These are phyloP conservation scores for Saturnia pavonia DNA, from an alignment of 2,888 invertebrate genomes.

Conservation along the genomic window DNA sequence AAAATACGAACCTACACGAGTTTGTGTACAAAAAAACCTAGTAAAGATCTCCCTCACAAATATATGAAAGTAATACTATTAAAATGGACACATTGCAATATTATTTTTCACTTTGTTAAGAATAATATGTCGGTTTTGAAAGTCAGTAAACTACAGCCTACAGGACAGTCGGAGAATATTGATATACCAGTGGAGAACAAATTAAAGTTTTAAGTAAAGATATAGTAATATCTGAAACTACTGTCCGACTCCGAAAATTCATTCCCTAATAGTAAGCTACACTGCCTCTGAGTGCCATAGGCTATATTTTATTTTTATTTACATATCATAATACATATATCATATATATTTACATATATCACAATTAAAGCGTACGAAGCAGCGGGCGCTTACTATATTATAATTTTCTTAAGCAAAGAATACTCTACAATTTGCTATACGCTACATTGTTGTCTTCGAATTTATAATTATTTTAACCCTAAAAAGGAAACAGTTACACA, in stretches of 20 bases:
- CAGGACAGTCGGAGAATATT: background rate
- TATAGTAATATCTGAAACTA: no score
- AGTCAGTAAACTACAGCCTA: no score
- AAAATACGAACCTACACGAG: slow-evolving; percentile 19
- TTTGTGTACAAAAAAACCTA: background rate
- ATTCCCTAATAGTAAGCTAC: no score
- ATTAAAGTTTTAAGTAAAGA: no score
- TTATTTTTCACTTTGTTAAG: background rate
- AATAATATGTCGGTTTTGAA: background rate
- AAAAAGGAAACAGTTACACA: background rate
- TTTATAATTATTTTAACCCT: background rate
- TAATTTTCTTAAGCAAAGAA: background rate
- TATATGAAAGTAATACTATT: background rate
- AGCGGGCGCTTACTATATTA: background rate
- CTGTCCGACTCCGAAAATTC: no score
- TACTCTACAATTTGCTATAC: background rate
- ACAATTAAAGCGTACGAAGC: background rate
- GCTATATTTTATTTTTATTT: background rate
- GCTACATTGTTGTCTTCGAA: background rate
- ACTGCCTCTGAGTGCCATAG: background rate
- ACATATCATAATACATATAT: no score
- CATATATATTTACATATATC: no score
- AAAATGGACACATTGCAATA: background rate
- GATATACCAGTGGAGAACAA: background rate
- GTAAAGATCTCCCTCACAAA: background rate